Conservation (phyloP, 1,140 invertebrate species). For the Philopotamus ludificatus region DNA sequence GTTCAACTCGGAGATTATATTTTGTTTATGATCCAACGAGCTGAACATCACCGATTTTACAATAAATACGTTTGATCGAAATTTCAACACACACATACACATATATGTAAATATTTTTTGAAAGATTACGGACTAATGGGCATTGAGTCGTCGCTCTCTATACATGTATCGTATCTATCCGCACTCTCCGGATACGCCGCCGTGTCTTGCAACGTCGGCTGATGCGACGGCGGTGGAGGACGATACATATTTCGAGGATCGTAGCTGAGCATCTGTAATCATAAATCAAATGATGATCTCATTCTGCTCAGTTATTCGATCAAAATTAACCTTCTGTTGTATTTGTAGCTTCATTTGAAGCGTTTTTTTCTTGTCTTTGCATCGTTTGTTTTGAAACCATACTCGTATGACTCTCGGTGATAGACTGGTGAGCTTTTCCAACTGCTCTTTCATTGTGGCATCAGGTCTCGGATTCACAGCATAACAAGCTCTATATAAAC, state of each 20-base stretch:
- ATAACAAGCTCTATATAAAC: slow-evolving; percentile 83
- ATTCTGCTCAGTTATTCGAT: not conserved
- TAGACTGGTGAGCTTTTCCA: slow-evolving; percentile 97
- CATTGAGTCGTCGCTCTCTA: slow-evolving; percentile 81
- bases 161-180: slow-evolving; percentile 86
- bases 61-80: too few species aligned
- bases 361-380: slow-evolving; percentile 98
- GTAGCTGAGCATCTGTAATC: slow-evolving; percentile 82
- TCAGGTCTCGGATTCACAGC: slow-evolving; percentile 96
- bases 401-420: slow-evolving; percentile 95
- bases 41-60: too few species aligned
- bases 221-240: slow-evolving; percentile 64
- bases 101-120: too few species aligned
- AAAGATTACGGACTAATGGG: slow-evolving; percentile 63
- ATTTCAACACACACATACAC: too few species aligned
- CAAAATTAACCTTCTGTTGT: slow-evolving; percentile 79
- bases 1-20: too few species aligned
- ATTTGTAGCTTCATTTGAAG: slow-evolving; percentile 97
- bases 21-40: too few species aligned
- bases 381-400: slow-evolving; percentile 99
- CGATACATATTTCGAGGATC: slow-evolving; percentile 65
- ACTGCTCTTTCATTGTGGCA: slow-evolving; percentile 98
- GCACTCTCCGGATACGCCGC: slow-evolving; percentile 73
- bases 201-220: slow-evolving; percentile 56
- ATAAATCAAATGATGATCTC: not conserved